Percentiles rank a stretch among this genome's conserved stretches.
These are phyloP conservation scores for Drosophila cardini DNA, from an alignment of 1,140 invertebrate genomes.

Conservation along the genomic window DNA sequence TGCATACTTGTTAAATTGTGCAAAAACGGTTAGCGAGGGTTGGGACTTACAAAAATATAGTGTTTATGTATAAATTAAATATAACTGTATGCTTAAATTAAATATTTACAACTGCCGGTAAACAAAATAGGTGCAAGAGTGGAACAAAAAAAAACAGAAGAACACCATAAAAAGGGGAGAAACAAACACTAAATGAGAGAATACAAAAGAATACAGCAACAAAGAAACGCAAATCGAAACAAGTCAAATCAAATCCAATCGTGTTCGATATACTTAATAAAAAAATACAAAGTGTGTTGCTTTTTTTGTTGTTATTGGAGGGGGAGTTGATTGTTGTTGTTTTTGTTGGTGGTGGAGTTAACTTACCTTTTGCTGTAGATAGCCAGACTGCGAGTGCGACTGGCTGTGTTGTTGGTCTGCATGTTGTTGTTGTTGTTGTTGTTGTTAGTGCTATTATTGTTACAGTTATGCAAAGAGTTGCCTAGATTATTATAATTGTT, in stretches of 20 bases:
- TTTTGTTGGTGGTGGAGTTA: constrained; percentile 13
- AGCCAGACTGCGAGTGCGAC: constrained; percentile 78
- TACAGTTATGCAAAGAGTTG: constrained; percentile 69
- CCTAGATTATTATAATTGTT: constrained; percentile 63
- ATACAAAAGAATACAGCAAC: constrained; percentile 38
- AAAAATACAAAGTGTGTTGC: constrained; percentile 15
- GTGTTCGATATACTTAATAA: constrained; percentile 28
- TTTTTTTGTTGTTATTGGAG: constrained; percentile 31
- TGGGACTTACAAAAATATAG: too few relatives aligned
- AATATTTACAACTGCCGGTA: constrained; percentile 51
- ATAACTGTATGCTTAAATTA: constrained; percentile 13
- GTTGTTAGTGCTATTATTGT: constrained; percentile 72
- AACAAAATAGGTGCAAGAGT: constrained; percentile 19
- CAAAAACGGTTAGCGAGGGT: constrained; percentile 25
- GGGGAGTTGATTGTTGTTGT: constrained; percentile 21
- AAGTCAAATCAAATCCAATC: constrained; percentile 52
- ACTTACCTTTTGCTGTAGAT: constrained; percentile 84
- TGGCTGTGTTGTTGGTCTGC: constrained; percentile 54
- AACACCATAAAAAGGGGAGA: constrained; percentile 13
- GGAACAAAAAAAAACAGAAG: constrained; percentile 13
- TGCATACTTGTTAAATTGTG: constrained; percentile 23
- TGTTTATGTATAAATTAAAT: constrained; percentile 21
- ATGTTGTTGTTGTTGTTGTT: constrained; percentile 64
- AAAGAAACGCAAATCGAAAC: constrained; percentile 34
- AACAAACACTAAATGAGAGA: constrained; percentile 39